Conservation (phyloP, 2,888 invertebrate species). For the Aplocera efformata region DNA sequence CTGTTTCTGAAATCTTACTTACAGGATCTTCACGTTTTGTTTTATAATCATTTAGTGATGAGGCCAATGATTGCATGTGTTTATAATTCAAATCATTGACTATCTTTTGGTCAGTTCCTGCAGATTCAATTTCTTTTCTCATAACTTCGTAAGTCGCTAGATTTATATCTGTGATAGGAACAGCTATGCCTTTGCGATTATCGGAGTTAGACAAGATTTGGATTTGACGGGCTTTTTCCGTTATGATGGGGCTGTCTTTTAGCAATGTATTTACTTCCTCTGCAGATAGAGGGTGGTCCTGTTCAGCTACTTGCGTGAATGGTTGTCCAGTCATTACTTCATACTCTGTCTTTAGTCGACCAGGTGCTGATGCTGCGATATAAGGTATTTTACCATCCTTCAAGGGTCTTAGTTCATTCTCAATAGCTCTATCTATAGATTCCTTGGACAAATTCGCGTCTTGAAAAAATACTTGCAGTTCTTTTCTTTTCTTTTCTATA, state of each 20-base stretch:
- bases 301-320: constrained; percentile 58
- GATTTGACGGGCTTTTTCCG: constrained; percentile 67
- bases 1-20: constrained; percentile 20
- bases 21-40: constrained; percentile 28
- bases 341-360: constrained; percentile 59
- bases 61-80: constrained; percentile 59
- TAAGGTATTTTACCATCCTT: constrained; percentile 47
- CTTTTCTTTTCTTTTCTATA: constrained; percentile 54
- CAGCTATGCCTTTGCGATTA: constrained; percentile 36
- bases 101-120: constrained; percentile 46
- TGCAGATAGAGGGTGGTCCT: constrained; percentile 47
- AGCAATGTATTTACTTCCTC: constrained; percentile 58
- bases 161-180: constrained; percentile 60
- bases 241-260: constrained; percentile 57
- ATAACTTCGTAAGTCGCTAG: constrained; percentile 48
- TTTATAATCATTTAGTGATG: constrained; percentile 46
- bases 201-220: constrained; percentile 52
- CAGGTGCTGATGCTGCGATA: constrained; percentile 57
- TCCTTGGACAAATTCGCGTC: constrained; percentile 54
- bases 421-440: constrained; percentile 54
- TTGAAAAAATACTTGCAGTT: constrained; percentile 58
- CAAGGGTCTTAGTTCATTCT: constrained; percentile 62
- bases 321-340: constrained; percentile 74
- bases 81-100: constrained; percentile 57
- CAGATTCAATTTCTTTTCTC: constrained; percentile 50